Percentiles rank a stretch among this genome's conserved stretches.
These are phyloP conservation scores for Caenorhabditis remanei DNA, from an alignment of 1,140 invertebrate species.

Conservation along the genomic window DNA sequence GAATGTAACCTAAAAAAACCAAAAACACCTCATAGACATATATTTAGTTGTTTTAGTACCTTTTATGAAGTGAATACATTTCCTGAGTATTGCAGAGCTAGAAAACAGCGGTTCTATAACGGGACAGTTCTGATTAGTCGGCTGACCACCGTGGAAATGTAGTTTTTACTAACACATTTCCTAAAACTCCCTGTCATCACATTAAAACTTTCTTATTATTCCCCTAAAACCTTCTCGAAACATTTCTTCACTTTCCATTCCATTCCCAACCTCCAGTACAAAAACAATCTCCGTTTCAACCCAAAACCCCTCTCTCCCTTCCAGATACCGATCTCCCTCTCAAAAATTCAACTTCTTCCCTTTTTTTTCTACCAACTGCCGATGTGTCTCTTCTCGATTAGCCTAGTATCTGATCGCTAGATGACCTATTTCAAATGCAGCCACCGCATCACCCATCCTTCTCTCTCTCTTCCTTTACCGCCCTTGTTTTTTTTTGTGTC, in stretches of 20 bases:
- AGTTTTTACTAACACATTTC: too few relatives aligned
- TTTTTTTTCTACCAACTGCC: background rate
- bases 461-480: slow-evolving; percentile 9
- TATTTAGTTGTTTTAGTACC: too few relatives aligned
- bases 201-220: too few relatives aligned
- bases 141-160: too few relatives aligned
- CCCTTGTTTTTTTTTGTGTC: slow-evolving; percentile 11
- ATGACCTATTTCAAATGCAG: slow-evolving; percentile 47
- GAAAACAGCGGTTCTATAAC: too few relatives aligned
- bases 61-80: too few relatives aligned
- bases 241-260: background rate
- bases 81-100: too few relatives aligned
- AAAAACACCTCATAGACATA: too few relatives aligned
- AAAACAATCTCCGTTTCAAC: slow-evolving; percentile 13
- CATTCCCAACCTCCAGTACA: slow-evolving; percentile 3
- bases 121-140: too few relatives aligned
- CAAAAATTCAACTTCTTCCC: slow-evolving; percentile 12
- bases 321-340: slow-evolving; percentile 12
- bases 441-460: background rate
- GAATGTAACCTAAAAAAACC: too few relatives aligned
- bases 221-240: too few relatives aligned
- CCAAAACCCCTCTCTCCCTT: background rate
- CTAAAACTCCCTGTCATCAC: too few relatives aligned
- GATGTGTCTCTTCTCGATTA: background rate
- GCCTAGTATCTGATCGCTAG: slow-evolving; percentile 50